Conservation (phyloP, 2,113 vertebrate species). For the Strigops habroptila region DNA sequence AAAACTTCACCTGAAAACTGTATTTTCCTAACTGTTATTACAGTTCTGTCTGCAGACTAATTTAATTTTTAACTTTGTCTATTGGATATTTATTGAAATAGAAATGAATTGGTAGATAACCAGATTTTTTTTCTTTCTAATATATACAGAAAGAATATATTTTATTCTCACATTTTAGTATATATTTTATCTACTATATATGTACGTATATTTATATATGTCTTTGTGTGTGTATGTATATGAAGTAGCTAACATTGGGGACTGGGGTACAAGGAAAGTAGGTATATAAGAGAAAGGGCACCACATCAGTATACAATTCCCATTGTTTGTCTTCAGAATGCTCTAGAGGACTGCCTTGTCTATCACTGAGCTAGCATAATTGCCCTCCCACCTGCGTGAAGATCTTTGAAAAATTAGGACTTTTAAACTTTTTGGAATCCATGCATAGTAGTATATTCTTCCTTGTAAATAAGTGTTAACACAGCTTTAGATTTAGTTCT, state of each 20-base stretch:
- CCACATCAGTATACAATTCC: background rate
- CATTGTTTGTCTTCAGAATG: background rate
- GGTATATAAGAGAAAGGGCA: background rate
- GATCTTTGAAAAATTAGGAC: background rate
- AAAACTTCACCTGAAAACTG: background rate
- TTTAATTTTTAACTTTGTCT: background rate
- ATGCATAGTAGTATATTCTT: background rate
- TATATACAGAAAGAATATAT: background rate
- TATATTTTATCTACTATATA: background rate
- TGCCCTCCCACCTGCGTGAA: background rate
- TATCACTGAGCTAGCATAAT: background rate
- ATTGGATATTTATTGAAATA: background rate
- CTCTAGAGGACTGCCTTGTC: background rate
- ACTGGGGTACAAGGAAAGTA: background rate
- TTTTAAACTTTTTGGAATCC: background rate
- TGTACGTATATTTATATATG: background rate
- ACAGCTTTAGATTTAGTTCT: background rate
- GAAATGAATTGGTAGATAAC: background rate
- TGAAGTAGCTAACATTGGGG: background rate
- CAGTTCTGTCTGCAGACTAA: background rate
- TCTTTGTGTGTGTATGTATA: background rate
- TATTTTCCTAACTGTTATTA: background rate
- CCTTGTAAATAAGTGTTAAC: background rate
- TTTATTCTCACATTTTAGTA: background rate
- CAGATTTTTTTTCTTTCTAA: background rate